phyloP scores from a whole-genome alignment of 2,888 invertebrate species.

The Aporophyla nigra region DNA sequence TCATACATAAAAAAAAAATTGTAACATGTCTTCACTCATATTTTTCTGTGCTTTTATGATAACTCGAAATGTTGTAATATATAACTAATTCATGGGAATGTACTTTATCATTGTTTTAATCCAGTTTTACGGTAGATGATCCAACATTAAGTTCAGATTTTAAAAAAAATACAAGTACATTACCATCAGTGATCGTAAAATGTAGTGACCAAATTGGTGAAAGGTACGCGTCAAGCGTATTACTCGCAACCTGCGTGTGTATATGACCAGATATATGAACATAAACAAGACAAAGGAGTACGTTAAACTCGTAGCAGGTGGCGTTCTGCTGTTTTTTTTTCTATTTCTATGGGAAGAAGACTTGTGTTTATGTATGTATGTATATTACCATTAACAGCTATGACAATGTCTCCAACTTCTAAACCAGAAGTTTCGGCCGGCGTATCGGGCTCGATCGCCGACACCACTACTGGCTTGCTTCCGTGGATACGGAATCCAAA shows the following conservation, averaged over 20 bases:
- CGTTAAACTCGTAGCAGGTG: no score
- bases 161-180: constrained; percentile 20
- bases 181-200: constrained; percentile 91
- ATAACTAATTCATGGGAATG: neutral
- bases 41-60: neutral
- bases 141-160: neutral
- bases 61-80: neutral
- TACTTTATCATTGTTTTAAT: neutral
- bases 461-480: constrained; percentile 98
- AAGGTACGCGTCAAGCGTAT: no score
- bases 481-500: constrained; percentile 99
- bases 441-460: constrained; percentile 98
- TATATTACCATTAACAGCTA: constrained; percentile 95
- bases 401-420: constrained; percentile 98
- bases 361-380: no score
- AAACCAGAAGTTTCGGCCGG: constrained; percentile 98
- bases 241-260: no score
- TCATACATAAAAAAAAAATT: fast-evolving
- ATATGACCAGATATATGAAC: no score
- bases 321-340: no score
- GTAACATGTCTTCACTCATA: neutral
- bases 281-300: no score
- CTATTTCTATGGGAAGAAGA: no score
- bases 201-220: no score
- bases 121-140: neutral